Conservation (phyloP, 2,888 invertebrate genomes). For the Drosophila yooni region DNA sequence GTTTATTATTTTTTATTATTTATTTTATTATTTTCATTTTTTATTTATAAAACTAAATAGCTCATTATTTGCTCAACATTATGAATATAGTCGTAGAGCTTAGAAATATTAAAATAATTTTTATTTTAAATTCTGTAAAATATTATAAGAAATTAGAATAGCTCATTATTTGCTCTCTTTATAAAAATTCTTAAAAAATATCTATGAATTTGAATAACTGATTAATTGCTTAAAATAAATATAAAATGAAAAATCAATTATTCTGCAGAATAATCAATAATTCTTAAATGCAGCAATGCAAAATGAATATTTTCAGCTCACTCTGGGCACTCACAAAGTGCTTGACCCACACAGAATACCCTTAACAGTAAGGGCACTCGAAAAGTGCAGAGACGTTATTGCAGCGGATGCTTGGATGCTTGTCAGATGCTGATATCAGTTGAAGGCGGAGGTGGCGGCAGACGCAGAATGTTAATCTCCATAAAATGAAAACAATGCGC, state of each 20-base stretch:
- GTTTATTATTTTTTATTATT: too few species aligned
- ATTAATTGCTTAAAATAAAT: not conserved
- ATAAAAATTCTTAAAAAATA: too few species aligned
- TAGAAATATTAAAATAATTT: too few species aligned
- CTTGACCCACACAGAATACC: not conserved
- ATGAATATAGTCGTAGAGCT: not conserved
- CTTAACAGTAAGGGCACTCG: constrained; percentile 21
- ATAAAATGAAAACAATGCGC: constrained; percentile 80
- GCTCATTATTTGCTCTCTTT: not conserved
- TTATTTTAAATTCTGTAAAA: not conserved
- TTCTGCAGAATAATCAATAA: not conserved
- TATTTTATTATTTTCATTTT: too few species aligned
- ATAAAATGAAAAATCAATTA: not conserved
- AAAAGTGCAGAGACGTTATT: constrained; percentile 51
- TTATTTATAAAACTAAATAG: too few species aligned
- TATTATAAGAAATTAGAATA: not conserved
- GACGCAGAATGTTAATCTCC: constrained; percentile 79
- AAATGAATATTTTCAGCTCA: not conserved
- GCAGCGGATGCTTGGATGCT: constrained; percentile 74
- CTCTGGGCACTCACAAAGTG: not conserved
- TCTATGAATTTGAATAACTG: accelerated
- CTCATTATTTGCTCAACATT: not conserved
- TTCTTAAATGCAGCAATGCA: too few species aligned
- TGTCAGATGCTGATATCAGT: constrained; percentile 72
- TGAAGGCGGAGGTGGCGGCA: constrained; percentile 35